These are phyloP conservation scores for Callyntrura guangdongensis DNA, from an alignment of 2,888 invertebrate species.

Conservation along the genomic window DNA sequence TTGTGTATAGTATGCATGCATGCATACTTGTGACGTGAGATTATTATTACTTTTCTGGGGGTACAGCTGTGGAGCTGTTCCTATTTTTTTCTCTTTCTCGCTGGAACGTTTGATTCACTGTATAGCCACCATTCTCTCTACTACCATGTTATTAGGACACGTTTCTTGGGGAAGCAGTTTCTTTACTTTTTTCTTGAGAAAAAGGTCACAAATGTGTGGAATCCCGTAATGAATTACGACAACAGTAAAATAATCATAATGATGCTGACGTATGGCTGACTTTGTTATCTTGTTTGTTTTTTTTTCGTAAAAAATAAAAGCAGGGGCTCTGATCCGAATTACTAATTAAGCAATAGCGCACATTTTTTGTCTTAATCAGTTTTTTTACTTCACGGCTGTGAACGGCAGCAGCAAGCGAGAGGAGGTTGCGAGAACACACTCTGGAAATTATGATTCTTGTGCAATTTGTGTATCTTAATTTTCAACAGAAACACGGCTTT, in stretches of 20 bases:
- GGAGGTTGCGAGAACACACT: not conserved
- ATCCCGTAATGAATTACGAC: slow-evolving; percentile 50
- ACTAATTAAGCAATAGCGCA: slow-evolving; percentile 51
- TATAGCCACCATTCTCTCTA: not conserved
- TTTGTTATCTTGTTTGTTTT: not conserved
- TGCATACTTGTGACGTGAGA: slow-evolving; percentile 30
- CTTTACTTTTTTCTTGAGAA: not conserved
- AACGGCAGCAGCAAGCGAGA: not conserved
- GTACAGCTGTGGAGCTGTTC: slow-evolving; percentile 10
- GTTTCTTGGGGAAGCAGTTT: slow-evolving; percentile 2
- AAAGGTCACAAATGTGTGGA: slow-evolving; percentile 38
- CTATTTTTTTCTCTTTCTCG: slow-evolving; percentile 18
- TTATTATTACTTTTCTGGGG: slow-evolving; percentile 25
- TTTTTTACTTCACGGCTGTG: slow-evolving; percentile 42
- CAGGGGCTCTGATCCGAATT: slow-evolving; percentile 60
- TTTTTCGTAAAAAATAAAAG: slow-evolving; percentile 39
- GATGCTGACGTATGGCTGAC: not conserved
- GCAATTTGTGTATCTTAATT: not conserved
- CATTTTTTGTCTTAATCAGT: slow-evolving; percentile 29
- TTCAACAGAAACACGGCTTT: not conserved
- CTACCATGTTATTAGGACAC: not conserved
- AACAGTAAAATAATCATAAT: slow-evolving; percentile 26
- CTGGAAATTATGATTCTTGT: not conserved
- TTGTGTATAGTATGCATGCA: slow-evolving; percentile 1
- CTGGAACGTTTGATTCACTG: slow-evolving; percentile 1